Base-by-base conservation (phyloP, 2,888 invertebrate genomes). In the Automeris io region DNA sequence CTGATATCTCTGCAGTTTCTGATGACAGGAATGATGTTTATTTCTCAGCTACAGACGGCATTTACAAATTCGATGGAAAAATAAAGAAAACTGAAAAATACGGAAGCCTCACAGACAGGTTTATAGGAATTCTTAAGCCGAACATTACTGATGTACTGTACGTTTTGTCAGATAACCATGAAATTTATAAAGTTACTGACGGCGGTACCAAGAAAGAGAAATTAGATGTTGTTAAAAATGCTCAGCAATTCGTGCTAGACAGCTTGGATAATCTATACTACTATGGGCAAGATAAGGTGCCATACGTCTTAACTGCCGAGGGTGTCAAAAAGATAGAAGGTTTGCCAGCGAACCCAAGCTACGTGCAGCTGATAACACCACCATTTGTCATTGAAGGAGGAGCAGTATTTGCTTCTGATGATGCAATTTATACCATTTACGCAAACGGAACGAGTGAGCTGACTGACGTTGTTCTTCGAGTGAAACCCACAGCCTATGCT, bases 201-300 rank as follows among this genome's bases (percentile, higher is more conserved):
- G 51, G 63, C 2, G 81, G 78, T 1, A 66, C 54, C 0, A 62
- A 57, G 12, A 76, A 73, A 31, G 62, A 61, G 2, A 56, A 62
- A 40, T 12, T 81, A 0, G 54, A 62, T 0, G 54, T 58, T 5
- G 51, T 72, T 4, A 54, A 50, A 0, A 60, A 70, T 3, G 76
- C 76, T 0, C 55, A 64, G 25, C 58, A 75, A 49, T 67, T 83
- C 0, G 58, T 69, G 13, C 21, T 80, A 1, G 83, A 81, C 51
- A 61, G 46, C 11, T 31, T 53, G 0, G 61, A 71, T 35, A 80
- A 79, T 37, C 35, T 83, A 1, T 82, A 68, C 45, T 81, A 57
- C 43, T 61, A 54, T 6, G 61, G 56, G 2, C 45, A 47, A 4
- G 65, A 71, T 3, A 72, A 77, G 2, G 35, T 60, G 4, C 46